Base-by-base conservation (phyloP, 1,140 invertebrate genomes). In the Contarinia nasturtii region DNA sequence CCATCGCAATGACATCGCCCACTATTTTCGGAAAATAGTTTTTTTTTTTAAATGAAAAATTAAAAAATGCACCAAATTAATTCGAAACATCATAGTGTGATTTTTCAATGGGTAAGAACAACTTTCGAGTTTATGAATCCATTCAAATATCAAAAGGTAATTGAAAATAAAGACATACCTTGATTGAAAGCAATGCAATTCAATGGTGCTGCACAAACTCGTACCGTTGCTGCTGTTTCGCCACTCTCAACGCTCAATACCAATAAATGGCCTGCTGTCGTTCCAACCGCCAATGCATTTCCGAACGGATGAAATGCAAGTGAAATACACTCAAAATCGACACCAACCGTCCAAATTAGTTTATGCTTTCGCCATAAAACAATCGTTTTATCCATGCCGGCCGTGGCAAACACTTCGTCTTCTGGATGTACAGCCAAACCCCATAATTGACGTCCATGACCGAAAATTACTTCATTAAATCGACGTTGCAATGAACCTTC, bases 331-430 rank as follows among this genome's bases (percentile, higher is more conserved):
- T 63, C 61, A 47, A 61, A 63, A 20, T 60, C 61, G 57, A 89
- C 86, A 69, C 89, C 82, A n/a, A 82, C 80, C 44, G 77, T 84
- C 83, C 89, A 93, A 18, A 88, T 67, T 1, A 91, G 67, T 64
- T 83, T 85, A 57, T 87, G 85, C 46, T 81, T 77, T 42, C 83
- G 77, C 89, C 89, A 94, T 8, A 90, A 70, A 14, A 85, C 86
- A 38, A 93, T 83, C 53, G 83, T 80, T 59, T 87, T 89, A 64
- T 97, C 92, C 52, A 90, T 82, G 1, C 87, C 89, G 27, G 87
- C 89, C 14, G 90, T 94, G 7, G 90, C 82, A 60, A 94, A 93
- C 51, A 90, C 73, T 61, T 90, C 86, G 55, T 92, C 86, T 55
- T 86, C 80, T 1, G 88, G 88, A 67, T 92, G 87, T 2, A 82